phyloP scores from a whole-genome alignment of 2,888 invertebrate genomes.

The Erynnis tages region DNA sequence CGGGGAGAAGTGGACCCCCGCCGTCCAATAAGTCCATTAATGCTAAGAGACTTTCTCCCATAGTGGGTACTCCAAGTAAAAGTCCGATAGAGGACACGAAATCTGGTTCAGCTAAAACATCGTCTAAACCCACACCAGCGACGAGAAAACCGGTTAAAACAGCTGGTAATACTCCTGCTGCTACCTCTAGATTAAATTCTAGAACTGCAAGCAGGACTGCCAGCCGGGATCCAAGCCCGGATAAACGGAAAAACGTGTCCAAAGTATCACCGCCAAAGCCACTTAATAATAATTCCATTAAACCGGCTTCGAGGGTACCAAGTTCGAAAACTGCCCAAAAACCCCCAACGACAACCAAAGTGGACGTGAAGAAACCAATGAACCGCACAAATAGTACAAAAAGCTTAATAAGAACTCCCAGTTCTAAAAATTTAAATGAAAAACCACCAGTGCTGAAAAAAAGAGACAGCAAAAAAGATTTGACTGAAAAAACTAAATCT shows the following conservation, averaged over 20 bases:
- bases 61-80: slow-evolving; percentile 76
- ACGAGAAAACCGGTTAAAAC: slow-evolving; percentile 59
- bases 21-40: slow-evolving; percentile 71
- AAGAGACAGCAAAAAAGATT: slow-evolving; percentile 58
- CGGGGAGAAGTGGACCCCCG: slow-evolving; percentile 71
- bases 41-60: slow-evolving; percentile 73
- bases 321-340: slow-evolving; percentile 58
- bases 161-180: slow-evolving; percentile 61
- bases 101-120: slow-evolving; percentile 55
- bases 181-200: slow-evolving; percentile 68
- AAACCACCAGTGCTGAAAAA: slow-evolving; percentile 62
- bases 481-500: slow-evolving; percentile 56
- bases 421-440: slow-evolving; percentile 63
- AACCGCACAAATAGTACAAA: slow-evolving; percentile 69
- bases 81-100: slow-evolving; percentile 68
- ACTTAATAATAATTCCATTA: slow-evolving; percentile 39
- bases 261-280: slow-evolving; percentile 46
- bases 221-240: slow-evolving; percentile 70
- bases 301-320: slow-evolving; percentile 53
- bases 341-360: slow-evolving; percentile 49
- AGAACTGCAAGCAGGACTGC: slow-evolving; percentile 65
- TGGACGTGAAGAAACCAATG: slow-evolving; percentile 63
- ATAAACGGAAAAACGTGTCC: slow-evolving; percentile 54
- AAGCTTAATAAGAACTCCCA: slow-evolving; percentile 64
- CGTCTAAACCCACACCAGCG: slow-evolving; percentile 52